phyloP scores from a whole-genome alignment of 1,140 invertebrate species.

The Nephila pilipes region DNA sequence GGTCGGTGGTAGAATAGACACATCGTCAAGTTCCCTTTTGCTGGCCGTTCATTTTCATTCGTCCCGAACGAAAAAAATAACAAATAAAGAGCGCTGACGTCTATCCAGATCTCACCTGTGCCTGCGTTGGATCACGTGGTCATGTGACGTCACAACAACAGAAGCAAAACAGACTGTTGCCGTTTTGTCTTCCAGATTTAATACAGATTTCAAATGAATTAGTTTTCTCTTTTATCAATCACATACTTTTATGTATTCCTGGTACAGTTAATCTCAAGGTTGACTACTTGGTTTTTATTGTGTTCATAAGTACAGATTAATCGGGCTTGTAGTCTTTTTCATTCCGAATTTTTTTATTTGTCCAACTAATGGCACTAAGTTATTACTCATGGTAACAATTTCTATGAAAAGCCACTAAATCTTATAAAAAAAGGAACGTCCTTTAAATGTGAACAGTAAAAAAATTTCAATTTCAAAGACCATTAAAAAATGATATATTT shows the following conservation, averaged over 20 bases:
- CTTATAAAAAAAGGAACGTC: not conserved
- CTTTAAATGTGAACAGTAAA: not conserved
- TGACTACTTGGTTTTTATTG: not conserved
- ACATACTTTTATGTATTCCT: not conserved
- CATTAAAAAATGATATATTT: no score
- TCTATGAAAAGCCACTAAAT: not conserved
- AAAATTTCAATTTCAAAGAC: no score
- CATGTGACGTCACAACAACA: slow-evolving; percentile 19
- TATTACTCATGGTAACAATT: not conserved
- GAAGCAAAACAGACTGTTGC: not conserved
- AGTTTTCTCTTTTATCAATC: not conserved
- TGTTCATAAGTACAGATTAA: no score
- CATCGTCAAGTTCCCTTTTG: slow-evolving; percentile 37
- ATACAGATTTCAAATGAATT: not conserved
- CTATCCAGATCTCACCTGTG: slow-evolving; percentile 52
- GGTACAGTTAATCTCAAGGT: not conserved
- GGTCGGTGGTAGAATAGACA: slow-evolving; percentile 3
- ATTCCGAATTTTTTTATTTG: not conserved
- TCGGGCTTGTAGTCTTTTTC: not conserved
- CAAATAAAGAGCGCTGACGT: slow-evolving; percentile 51
- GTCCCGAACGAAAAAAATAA: slow-evolving; percentile 5
- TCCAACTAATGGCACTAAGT: not conserved
- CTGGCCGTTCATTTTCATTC: slow-evolving; percentile 50
- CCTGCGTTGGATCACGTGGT: slow-evolving; percentile 13
- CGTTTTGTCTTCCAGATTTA: not conserved